Evolutionary conservation across 1,140 invertebrate genomes (phyloP), one percentile per base, ranked within the genome.

Genomic region (Drosophila sucinea): DNA sequence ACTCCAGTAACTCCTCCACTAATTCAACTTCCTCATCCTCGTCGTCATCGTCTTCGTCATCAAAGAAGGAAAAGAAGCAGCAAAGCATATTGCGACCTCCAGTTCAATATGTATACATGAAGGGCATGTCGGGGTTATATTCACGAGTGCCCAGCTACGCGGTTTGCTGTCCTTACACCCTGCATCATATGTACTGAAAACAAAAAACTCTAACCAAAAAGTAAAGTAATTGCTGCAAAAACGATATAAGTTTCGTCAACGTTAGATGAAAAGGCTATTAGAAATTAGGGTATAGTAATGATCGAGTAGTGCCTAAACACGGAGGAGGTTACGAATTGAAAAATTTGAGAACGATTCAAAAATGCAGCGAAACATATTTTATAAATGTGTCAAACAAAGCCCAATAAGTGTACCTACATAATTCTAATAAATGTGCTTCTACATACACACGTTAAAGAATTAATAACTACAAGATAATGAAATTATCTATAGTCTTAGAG

Each of bases 51-150:
- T 38, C 65, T 11, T 75, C 75, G 11, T 75, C 72, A 4, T 40
- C 67, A 47, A 90, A 90, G 70, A 84, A 91, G 73, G 77, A 90
- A n/a, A 87, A 87, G 69, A 91, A 91, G 27, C 90, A 90, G 73
- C 93, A 60, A 93, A 91, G 90, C 73, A 92, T 92, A 10, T 60
- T 92, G 70, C 84, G 91, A n/a, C 91, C 83, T 47, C 91, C 91
- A 67, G 78, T 90, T 4, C 81, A 92, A 38, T 92, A 92, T 32
- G 90, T 92, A 35, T 86, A 86, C 66, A 81, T 90, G 81, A 92
- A 92, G 89, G 91, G 91, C 73, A 92, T 92, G 90, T 91, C 90
- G n/a, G 91, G 91, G 0, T 62, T 92, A 2, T 91, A 89, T 38
- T 90, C 91, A 40, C 67, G 91, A 4, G 91, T 92, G 32, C 91